Evolutionary conservation across 2,888 invertebrate species (phyloP).

Genomic region (Hartigia nigra): DNA sequence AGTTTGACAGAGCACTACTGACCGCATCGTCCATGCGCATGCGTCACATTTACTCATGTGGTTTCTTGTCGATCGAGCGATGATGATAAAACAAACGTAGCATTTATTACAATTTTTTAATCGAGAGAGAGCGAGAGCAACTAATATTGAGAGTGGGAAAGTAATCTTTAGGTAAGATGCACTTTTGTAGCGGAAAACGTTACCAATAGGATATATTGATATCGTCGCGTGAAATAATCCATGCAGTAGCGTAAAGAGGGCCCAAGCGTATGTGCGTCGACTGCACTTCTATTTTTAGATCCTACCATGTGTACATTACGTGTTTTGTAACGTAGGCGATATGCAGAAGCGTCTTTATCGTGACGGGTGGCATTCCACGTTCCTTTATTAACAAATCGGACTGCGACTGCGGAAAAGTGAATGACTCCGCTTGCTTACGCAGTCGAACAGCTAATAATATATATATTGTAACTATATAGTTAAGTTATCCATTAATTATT

Average conservation of each 20-base stretch:
- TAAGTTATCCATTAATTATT: not conserved
- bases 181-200: not conserved
- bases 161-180: not conserved
- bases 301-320: slow-evolving; percentile 34
- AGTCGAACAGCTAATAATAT: not conserved
- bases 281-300: slow-evolving; percentile 39
- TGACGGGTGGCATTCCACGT: not conserved
- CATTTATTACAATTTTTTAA: not conserved
- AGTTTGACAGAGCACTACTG: not conserved
- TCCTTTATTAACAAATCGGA: not conserved
- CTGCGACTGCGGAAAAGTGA: not conserved
- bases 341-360: not conserved
- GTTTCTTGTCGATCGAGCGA: not conserved
- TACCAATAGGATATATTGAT: not conserved
- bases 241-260: slow-evolving; percentile 13
- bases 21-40: not conserved
- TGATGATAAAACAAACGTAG: not conserved
- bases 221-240: slow-evolving; percentile 20
- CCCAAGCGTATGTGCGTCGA: slow-evolving; percentile 30
- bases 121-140: slow-evolving; percentile 1
- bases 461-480: not conserved
- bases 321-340: slow-evolving; percentile 24
- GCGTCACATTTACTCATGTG: not conserved
- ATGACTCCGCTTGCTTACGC: not conserved
- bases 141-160: slow-evolving; percentile 2